Base-by-base conservation (phyloP, 2,888 invertebrate species). In the Dorcus hopei region DNA sequence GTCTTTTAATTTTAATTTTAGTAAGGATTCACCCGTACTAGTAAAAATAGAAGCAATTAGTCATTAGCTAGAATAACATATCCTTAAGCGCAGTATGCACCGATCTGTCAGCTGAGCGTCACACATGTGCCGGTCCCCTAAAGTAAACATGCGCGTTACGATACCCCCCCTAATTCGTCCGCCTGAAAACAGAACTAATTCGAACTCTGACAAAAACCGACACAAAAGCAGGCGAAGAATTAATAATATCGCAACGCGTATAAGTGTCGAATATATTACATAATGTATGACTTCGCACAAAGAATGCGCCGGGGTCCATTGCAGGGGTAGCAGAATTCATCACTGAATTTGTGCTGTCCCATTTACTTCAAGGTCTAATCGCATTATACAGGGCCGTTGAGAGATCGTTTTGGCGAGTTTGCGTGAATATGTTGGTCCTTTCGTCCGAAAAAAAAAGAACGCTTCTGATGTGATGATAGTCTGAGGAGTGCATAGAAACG, bases 321-420 rank as follows among this genome's bases (percentile, higher is more conserved):
- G 45, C 23, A 19, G 45, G 23, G 23, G 14, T 8, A n/a, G 23
- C 9, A 19, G 69, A 71, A 75, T 75, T 74, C 72, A 74, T 75
- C 74, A 72, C 68, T 71, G 70, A 67, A 73, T 75, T 75, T 74
- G 75, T 74, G 72, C 72, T 72, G 72, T 71, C 68, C 74, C 74
- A 75, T 75, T 75, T 72, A 55, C 26, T 57, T 61, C 56, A 45
- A 26, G 56, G 51, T 51, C 45, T 23, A 45, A 9, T 45, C 45
- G 14, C 42, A 42, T 42, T 42, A 45, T 23, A 23, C 45, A 45
- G 23, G 19, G 23, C 45, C 14, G 45, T 45, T 23, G 45, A 45
- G 45, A 19, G 45, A 23, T 45, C 45, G 45, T 23, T 45, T 45
- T 45, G 45, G 14, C 45, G 23, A 45, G 9, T 23, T 9, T 11